Evolutionary conservation across 1,140 invertebrate genomes (phyloP), one percentile per base, ranked within the genome.

Genomic region (Ips typographus): DNA sequence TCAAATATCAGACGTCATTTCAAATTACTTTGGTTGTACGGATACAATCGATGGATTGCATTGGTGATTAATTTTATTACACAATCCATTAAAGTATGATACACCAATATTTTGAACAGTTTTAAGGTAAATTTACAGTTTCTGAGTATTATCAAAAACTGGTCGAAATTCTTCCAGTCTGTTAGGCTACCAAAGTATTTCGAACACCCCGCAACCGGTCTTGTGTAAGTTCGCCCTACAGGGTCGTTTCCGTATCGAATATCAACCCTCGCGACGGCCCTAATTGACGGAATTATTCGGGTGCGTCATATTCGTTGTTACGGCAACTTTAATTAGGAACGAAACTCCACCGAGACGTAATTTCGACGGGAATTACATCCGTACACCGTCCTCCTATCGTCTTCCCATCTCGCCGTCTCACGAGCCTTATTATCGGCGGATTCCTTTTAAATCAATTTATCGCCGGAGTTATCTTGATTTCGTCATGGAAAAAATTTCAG

Each of bases 261-360:
- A 66, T 66, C 65, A 59, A 36, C 56, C 65, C 40, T 22, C 5
- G 40, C 37, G 37, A 40, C 42, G 49, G 37, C 65, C 65, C 51
- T 66, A 66, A 66, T 66, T 66, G 65, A 56, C 65, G 56, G 55
- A 66, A 66, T 66, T 66, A 66, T 66, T 59, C 65, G 65, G 65
- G 53, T 58, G 65, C 65, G 65, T 66, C 55, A 66, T 66, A 66
- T 66, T 66, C 65, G 65, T 66, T 66, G 65, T 66, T 66, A 58
- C 8, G 65, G 65, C 42, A 66, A 66, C 65, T 58, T 66, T 52
- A 66, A 66, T 66, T 66, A 66, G 65, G 65, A 66, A 65, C n/a
- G 65, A 49, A 66, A 55, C 63, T 56, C 51, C 53, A 42, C 51
- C 63, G 63, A 37, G 40, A 37, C 39, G 59, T n/a, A 62, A 62